These are phyloP conservation scores for Agrochola circellaris DNA, from an alignment of 2,888 invertebrate genomes.

Conservation along the genomic window DNA sequence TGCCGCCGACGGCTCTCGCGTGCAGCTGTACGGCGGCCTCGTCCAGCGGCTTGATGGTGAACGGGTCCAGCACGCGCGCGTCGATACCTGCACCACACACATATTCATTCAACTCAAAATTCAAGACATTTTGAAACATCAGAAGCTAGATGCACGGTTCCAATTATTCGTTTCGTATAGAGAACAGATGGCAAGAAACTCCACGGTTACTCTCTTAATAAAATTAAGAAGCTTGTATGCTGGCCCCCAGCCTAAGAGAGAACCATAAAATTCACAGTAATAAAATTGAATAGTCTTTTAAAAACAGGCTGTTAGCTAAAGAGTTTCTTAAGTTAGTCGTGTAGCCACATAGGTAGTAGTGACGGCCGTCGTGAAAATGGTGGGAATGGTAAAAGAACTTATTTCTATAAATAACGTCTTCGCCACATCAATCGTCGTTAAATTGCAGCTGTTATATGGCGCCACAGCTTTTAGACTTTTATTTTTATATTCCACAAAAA, in stretches of 20 bases:
- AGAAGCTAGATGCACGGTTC: not conserved
- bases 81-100: slow-evolving; percentile 80
- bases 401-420: too few relatives aligned
- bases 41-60: slow-evolving; percentile 99
- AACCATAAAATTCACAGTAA: not conserved
- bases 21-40: slow-evolving; percentile 93
- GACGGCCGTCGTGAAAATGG: too few relatives aligned
- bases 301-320: not conserved
- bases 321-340: too few relatives aligned
- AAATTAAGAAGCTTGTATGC: not conserved
- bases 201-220: not conserved
- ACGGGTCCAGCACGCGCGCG: slow-evolving; percentile 97
- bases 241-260: not conserved
- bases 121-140: too few relatives aligned
- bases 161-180: too few relatives aligned
- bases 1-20: slow-evolving; percentile 95
- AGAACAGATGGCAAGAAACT: not conserved
- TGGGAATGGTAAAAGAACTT: too few relatives aligned
- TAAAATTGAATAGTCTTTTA: not conserved
- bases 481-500: too few relatives aligned
- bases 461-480: too few relatives aligned
- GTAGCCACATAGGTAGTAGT: too few relatives aligned
- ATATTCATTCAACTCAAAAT: not conserved
- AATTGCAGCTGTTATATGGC: too few relatives aligned
- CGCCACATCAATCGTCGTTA: too few relatives aligned